These are phyloP conservation scores for Trichacis sp. DNA, from an alignment of 2,888 invertebrate species.

Conservation along the genomic window DNA sequence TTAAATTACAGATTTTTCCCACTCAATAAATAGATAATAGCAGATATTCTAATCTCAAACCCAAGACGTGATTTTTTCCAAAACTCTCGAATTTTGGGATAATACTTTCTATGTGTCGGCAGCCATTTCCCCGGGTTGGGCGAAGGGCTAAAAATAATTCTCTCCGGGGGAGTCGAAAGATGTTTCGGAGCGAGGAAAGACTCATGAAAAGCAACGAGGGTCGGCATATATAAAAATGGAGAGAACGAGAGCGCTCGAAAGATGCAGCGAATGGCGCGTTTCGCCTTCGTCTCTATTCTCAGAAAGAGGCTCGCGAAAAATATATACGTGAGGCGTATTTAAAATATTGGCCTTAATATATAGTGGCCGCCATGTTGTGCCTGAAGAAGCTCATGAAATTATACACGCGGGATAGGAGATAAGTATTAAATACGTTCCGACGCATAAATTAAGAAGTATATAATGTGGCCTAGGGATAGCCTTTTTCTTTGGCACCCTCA, in stretches of 20 bases:
- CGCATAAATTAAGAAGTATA: constrained; percentile 67
- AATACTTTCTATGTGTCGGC: too few relatives aligned
- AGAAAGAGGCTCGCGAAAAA: constrained; percentile 19
- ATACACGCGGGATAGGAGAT: constrained; percentile 34
- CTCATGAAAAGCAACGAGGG: constrained; percentile 4
- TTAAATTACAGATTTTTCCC: too few relatives aligned
- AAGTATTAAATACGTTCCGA: constrained; percentile 65
- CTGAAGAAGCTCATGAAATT: constrained; percentile 17
- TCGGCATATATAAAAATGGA: background rate
- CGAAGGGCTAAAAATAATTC: constrained; percentile 18
- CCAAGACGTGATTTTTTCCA: too few relatives aligned
- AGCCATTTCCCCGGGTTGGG: constrained; percentile 14
- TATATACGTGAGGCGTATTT: constrained; percentile 53
- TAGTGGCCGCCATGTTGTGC: constrained; percentile 39
- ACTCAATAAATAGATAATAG: too few relatives aligned
- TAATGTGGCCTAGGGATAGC: constrained; percentile 56
- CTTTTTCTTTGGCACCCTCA: constrained; percentile 18
- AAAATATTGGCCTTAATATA: constrained; percentile 64
- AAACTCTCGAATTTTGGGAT: too few relatives aligned
- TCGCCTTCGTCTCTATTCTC: constrained; percentile 14
- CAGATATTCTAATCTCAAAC: too few relatives aligned
- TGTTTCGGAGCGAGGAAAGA: background rate
- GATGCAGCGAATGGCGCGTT: background rate
- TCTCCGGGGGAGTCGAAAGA: constrained; percentile 9
- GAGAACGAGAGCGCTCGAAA: constrained; percentile 11